Evolutionary conservation across 1,140 invertebrate genomes (phyloP), one percentile per base, ranked within the genome.

Genomic region (Atta colombica): DNA sequence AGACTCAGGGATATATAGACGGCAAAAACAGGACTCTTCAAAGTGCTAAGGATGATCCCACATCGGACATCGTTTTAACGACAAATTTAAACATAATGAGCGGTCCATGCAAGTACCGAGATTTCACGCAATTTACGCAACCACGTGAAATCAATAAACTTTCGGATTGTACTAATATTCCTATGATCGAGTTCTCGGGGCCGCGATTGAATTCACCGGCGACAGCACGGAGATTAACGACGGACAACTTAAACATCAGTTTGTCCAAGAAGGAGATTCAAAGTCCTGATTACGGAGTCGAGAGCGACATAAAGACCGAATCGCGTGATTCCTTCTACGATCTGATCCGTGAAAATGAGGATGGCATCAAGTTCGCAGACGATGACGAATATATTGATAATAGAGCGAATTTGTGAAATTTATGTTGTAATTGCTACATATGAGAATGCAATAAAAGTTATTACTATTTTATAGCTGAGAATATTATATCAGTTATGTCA

Each of bases 351-450:
- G 94, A 95, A 53, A 94, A 91, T 71, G 92, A 94, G 25, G 93
- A 94, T 21, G 94, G 92, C 66, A 94, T 96, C 77, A 96, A 95
- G 89, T 96, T 96, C 87, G 96, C 94, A 5, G 96, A 96, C 58
- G 96, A 96, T 6, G 95, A 95, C 4, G 95, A 95, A 16, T 94
- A 95, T 63, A 85, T 94, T 7, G 94, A 94, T 88, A 94, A 94
- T 91, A 94, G 94, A 91, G 86, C 91, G 25, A 88, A 85, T 21
- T 88, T 88, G 85, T 92, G 84, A 92, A 87, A 87, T 31, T 14
- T 55, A 21, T 31, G 25, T 68, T 85, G 58, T 66, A 55, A 78
- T 45, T 35, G 28, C 55, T 75, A 72, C 28, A 16, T 82, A 49
- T 75, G 39, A 7, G 21, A 71, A 16, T 10, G 78, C 78, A 81